Evolutionary conservation across 2,113 vertebrate genomes (phyloP), one percentile per base, ranked within the genome.

Genomic region (Mirza zaza): DNA sequence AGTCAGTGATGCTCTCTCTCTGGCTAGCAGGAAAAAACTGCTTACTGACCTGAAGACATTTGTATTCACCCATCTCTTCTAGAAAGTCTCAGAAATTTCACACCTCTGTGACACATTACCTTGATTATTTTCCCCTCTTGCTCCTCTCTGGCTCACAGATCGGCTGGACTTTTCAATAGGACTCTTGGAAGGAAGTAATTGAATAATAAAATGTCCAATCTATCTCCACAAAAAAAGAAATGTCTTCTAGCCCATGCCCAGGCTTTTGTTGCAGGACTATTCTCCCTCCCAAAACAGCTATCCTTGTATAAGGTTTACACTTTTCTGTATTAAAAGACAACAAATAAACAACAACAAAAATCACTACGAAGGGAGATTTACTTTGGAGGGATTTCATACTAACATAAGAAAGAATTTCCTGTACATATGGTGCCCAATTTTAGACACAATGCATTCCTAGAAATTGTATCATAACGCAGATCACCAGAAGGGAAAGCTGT

Each of bases 371-470:
- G n/a, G 57, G 48, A 79, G 65, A 93, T 89, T 97, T 87, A 95
- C 27, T 63, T 90, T 95, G 94, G 83, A 95, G 90, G 94, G 89
- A 95, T 95, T 98, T 97, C 80, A 97, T 68, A 82, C 61, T 87
- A 95, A 95, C 96, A 97, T 93, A 97, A 96, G 89, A 97, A 97
- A 97, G 96, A 94, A 95, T 96, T 98, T 97, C 95, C 90, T 97
- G 94, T 97, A 87, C 96, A 98, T 96, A 97, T 97, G 96, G 92
- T 95, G 63, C 92, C 92, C 94, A 97, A 81, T 96, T 97, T 97
- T 98, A 97, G 96, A 97, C 39, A 97, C 92, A 97, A 97, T 96
- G 77, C 94, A 90, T 96, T 97, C 92, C 94, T 97, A 94, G 97
- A 97, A 96, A 95, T 97, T 95, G 61, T 97, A 87, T 94, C 96